These are phyloP conservation scores for Drosophila jambulina DNA, from an alignment of 1,140 invertebrate genomes.

Conservation along the genomic window DNA sequence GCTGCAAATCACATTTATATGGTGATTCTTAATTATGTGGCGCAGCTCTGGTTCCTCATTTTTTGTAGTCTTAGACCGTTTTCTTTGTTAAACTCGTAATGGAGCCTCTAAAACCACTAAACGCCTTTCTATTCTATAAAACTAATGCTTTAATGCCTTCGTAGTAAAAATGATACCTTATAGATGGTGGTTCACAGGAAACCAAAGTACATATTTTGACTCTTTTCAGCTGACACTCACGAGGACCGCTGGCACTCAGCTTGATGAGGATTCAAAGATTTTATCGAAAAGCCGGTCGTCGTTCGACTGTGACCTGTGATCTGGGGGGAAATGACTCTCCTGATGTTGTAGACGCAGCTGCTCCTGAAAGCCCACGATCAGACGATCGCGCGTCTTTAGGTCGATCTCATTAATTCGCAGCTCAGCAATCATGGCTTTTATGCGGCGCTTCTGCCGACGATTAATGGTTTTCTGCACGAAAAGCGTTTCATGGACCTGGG, in stretches of 20 bases:
- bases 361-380: constrained; percentile 61
- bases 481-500: constrained; percentile 16
- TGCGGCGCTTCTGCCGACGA: constrained; percentile 44
- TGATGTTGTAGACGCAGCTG: constrained; percentile 13
- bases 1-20: too few species aligned
- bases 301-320: not conserved
- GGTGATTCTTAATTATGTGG: too few species aligned
- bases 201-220: not conserved
- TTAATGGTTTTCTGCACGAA: constrained; percentile 60
- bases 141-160: constrained; percentile 1
- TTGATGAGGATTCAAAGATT: not conserved
- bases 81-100: too few species aligned
- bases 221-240: not conserved
- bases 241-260: not conserved
- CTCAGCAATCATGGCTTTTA: constrained; percentile 71
- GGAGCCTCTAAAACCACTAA: not conserved
- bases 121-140: not conserved
- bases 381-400: constrained; percentile 56
- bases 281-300: constrained; percentile 10
- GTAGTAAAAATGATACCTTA: constrained; percentile 11
- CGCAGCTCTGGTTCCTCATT: too few species aligned
- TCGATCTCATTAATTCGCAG: constrained; percentile 74
- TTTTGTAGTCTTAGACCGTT: too few species aligned
- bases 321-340: not conserved
- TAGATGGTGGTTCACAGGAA: too few species aligned